These are phyloP conservation scores for Oxyruncus cristatus DNA, from an alignment of 2,113 vertebrate genomes.

Conservation along the genomic window DNA sequence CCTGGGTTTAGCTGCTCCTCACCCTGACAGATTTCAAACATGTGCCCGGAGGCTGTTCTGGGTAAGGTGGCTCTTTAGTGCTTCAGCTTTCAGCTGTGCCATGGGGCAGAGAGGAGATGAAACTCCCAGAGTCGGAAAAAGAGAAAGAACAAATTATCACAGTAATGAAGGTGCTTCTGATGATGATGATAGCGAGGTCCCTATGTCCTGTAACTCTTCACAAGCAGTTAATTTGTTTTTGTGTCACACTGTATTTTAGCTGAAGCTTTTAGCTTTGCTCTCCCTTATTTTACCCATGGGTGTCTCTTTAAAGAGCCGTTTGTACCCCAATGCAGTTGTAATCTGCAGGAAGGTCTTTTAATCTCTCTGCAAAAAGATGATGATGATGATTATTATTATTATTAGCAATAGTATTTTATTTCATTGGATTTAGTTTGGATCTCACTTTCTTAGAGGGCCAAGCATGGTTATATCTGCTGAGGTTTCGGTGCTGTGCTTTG, in stretches of 20 bases:
- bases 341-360: not conserved
- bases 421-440: not conserved
- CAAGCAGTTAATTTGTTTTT: not conserved
- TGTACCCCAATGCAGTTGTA: not conserved
- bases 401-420: not conserved
- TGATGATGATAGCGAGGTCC: no score
- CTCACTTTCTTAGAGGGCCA: not conserved
- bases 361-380: not conserved
- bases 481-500: not conserved
- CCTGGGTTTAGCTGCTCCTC: not conserved
- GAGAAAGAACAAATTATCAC: not conserved
- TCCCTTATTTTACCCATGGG: not conserved
- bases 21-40: not conserved
- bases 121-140: not conserved
- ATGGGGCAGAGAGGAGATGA: not conserved
- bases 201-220: fast-evolving
- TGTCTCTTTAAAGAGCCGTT: not conserved
- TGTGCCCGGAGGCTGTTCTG: not conserved
- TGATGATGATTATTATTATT: no score
- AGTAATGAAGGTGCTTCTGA: not conserved
- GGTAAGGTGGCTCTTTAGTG: not conserved
- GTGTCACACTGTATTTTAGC: not conserved
- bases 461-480: not conserved
- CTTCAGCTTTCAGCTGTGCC: not conserved
- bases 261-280: not conserved